phyloP scores from a whole-genome alignment of 2,888 invertebrate species.

The Drosophila recens region DNA sequence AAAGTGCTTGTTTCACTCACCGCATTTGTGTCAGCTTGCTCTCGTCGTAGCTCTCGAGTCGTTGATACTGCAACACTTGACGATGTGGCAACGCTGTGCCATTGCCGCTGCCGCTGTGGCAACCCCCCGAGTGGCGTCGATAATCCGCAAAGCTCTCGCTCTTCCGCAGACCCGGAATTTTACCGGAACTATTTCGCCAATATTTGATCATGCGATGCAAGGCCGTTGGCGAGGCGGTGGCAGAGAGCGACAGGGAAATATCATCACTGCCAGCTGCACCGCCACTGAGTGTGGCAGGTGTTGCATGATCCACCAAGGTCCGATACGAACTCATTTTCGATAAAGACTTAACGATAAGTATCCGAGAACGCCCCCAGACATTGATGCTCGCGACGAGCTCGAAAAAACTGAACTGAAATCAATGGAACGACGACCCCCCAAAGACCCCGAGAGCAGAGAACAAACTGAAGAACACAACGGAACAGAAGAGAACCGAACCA shows the following conservation, averaged over 20 bases:
- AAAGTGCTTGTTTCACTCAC: slow-evolving; percentile 58
- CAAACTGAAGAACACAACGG: slow-evolving; percentile 9
- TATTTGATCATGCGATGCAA: slow-evolving; percentile 80
- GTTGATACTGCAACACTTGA: slow-evolving; percentile 72
- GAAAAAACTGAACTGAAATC: not conserved
- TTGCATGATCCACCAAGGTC: slow-evolving; percentile 58
- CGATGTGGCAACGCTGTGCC: slow-evolving; percentile 34
- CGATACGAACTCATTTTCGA: slow-evolving; percentile 74
- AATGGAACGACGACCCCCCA: slow-evolving; percentile 9
- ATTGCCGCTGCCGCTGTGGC: slow-evolving; percentile 5
- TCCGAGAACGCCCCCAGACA: slow-evolving; percentile 1
- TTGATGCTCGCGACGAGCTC: slow-evolving; percentile 10
- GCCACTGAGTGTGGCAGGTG: not conserved
- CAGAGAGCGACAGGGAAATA: not conserved
- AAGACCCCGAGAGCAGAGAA: slow-evolving; percentile 16
- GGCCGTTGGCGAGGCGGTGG: slow-evolving; percentile 52
- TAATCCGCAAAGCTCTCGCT: slow-evolving; percentile 81
- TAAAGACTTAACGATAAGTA: not conserved
- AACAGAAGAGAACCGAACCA: not conserved
- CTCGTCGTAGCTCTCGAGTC: slow-evolving; percentile 81
- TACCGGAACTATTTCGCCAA: slow-evolving; percentile 80
- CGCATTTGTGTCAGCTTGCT: slow-evolving; percentile 70
- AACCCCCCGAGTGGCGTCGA: slow-evolving; percentile 61
- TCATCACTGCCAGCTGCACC: slow-evolving; percentile 18
- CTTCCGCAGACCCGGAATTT: slow-evolving; percentile 68